A percentile compares a stretch with the other conserved stretches of the same genome.
Conservation (phyloP, 2,888 invertebrate species). For the Nasonia oneida region DNA sequence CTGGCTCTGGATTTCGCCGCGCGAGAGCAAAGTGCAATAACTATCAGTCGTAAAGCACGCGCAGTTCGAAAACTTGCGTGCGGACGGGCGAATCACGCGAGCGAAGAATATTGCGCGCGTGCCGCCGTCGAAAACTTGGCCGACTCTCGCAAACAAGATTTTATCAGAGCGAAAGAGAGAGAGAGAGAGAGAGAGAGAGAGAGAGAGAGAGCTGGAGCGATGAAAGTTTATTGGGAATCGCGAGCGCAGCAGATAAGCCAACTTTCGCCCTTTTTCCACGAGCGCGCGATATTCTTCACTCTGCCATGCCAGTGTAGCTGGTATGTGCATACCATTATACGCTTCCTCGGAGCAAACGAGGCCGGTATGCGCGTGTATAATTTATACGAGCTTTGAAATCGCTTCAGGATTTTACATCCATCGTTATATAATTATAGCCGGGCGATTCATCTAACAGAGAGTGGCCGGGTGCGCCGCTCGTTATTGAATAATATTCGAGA, state of each 20-base stretch:
- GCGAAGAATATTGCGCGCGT: neutral
- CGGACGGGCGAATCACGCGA: conserved; percentile 15
- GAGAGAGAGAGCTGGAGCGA: neutral
- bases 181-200: neutral
- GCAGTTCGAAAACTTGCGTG: neutral
- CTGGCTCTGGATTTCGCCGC: neutral
- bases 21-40: neutral
- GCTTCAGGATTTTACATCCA: no score
- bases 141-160: conserved; percentile 36
- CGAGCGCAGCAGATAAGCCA: neutral
- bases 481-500: no score
- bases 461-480: no score
- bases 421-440: neutral
- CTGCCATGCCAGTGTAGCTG: neutral
- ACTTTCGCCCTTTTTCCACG: neutral
- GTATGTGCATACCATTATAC: neutral
- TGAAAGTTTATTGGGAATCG: conserved; percentile 28
- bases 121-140: conserved; percentile 20
- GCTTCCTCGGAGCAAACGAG: neutral
- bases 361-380: neutral
- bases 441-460: no score
- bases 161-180: conserved; percentile 6
- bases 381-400: no score
- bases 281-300: neutral
- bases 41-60: conserved; percentile 26